phyloP scores from a whole-genome alignment of 2,113 vertebrate species.

The Urocolius indicus region DNA sequence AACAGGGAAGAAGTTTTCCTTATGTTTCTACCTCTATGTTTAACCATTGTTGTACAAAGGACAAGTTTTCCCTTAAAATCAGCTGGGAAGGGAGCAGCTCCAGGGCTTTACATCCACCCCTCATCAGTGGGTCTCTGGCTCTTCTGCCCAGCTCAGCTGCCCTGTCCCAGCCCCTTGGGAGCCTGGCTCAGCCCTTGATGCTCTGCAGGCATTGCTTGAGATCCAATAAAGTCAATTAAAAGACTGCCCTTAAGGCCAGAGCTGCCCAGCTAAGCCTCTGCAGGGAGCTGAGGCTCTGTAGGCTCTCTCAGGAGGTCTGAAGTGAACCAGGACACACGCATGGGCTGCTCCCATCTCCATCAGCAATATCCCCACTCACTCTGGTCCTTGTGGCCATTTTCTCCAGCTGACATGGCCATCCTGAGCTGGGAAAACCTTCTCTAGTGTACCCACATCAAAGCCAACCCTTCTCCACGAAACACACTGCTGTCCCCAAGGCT shows the following conservation, averaged over 20 bases:
- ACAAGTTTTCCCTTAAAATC: neutral
- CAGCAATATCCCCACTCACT: too few species aligned
- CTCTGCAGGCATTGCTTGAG: neutral
- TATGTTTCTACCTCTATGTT: fast-evolving
- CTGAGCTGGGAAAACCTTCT: neutral
- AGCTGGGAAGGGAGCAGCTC: neutral
- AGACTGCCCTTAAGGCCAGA: neutral
- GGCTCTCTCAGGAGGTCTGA: fast-evolving
- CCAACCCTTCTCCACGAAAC: neutral
- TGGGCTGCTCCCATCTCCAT: fast-evolving
- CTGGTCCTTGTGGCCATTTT: neutral
- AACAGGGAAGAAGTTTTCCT: too few species aligned
- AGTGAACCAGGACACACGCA: neutral
- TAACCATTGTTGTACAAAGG: neutral
- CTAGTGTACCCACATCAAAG: neutral
- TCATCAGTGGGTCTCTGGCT: fast-evolving
- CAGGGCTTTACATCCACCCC: neutral
- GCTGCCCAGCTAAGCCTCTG: neutral
- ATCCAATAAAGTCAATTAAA: neutral
- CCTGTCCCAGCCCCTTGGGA: neutral
- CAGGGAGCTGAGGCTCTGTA: neutral
- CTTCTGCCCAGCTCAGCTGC: neutral
- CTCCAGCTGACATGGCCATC: neutral
- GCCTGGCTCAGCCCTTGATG: neutral
- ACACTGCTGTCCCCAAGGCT: neutral